Percentiles rank a stretch among this genome's conserved stretches.
Evolutionary conservation across 2,113 vertebrate species (phyloP).

Genomic region (Strix uralensis): DNA sequence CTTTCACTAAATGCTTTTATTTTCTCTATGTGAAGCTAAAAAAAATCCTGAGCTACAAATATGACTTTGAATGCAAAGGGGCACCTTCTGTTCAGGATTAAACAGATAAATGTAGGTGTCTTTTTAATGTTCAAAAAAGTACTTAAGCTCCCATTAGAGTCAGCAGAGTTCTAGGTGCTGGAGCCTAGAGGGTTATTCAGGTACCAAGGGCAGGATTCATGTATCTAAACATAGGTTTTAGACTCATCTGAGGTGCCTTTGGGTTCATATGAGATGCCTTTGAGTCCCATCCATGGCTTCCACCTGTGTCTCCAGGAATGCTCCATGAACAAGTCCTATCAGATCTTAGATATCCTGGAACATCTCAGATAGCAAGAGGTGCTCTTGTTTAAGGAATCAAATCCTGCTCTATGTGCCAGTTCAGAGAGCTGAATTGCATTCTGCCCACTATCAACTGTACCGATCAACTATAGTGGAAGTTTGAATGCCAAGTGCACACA

Average conservation of each 20-base stretch:
- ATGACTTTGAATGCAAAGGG: not conserved
- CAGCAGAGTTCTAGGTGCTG: not conserved
- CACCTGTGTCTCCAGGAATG: accelerated
- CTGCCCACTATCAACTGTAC: not conserved
- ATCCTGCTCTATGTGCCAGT: not conserved
- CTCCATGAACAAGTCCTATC: not conserved
- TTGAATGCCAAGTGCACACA: not conserved
- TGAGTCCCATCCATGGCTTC: not conserved
- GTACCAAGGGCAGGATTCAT: not conserved
- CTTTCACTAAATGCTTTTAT: not conserved
- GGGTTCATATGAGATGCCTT: not conserved
- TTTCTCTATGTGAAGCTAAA: not conserved
- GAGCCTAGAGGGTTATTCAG: not conserved
- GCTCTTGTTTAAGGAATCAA: not conserved
- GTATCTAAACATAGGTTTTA: not conserved
- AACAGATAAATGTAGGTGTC: not conserved
- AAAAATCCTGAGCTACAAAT: not conserved
- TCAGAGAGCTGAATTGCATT: not conserved
- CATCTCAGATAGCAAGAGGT: not conserved
- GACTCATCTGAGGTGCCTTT: not conserved
- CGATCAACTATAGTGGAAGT: accelerated
- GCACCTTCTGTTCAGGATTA: not conserved
- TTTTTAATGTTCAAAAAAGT: not conserved
- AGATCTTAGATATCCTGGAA: not conserved
- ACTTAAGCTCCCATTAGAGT: not conserved